Conservation (phyloP, 2,797 vertebrate species). For the Xyrichtys novacula region DNA sequence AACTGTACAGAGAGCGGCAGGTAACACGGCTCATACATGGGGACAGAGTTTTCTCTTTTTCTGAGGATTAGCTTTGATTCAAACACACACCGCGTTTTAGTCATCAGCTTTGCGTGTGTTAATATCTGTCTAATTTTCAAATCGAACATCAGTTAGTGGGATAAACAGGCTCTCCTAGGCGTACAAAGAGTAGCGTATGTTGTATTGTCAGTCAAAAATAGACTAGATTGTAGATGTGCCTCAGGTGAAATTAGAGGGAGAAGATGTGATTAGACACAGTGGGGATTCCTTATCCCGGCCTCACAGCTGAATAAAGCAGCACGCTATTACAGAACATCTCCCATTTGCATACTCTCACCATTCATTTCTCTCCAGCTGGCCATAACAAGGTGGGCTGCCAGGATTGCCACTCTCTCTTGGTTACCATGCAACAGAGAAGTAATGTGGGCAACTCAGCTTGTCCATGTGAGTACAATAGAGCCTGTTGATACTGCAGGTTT, state of each 20-base stretch:
- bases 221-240: constrained; percentile 65
- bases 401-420: constrained; percentile 51
- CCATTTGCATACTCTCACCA: constrained; percentile 72
- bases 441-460: constrained; percentile 66
- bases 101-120: constrained; percentile 14
- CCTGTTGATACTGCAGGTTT: constrained; percentile 49
- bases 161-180: neutral
- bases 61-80: neutral
- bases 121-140: constrained; percentile 20
- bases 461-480: constrained; percentile 58
- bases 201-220: constrained; percentile 64
- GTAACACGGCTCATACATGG: neutral
- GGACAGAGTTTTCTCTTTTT: neutral
- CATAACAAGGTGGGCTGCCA: constrained; percentile 60
- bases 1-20: constrained; percentile 19
- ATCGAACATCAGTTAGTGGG: constrained; percentile 8
- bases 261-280: constrained; percentile 77
- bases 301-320: constrained; percentile 76
- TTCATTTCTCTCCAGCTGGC: constrained; percentile 66
- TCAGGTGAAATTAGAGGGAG: constrained; percentile 70
- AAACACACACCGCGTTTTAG: neutral
- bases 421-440: constrained; percentile 66
- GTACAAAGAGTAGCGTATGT: constrained; percentile 32
- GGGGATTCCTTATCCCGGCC: constrained; percentile 72
- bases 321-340: constrained; percentile 71